Base-by-base conservation (phyloP, 2,113 vertebrate species). In the Prunella fulvescens region DNA sequence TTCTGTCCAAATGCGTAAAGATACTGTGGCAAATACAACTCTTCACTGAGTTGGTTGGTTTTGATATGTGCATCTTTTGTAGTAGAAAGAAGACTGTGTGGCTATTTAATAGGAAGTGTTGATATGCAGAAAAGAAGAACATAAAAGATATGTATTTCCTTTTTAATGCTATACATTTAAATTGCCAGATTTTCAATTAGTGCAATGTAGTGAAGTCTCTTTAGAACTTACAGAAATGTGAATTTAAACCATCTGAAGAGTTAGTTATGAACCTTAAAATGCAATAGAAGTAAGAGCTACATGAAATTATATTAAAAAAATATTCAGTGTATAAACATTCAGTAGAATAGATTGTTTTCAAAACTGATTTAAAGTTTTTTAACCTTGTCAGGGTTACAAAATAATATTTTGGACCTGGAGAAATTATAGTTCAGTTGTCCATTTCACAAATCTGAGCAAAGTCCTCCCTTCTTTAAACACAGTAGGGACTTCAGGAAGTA, bases 61-160 rank as follows among this genome's bases (percentile, higher is more conserved):
- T 95, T 92, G 69, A 94, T 90, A 57, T 93, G 37, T 50, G 20
- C 20, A 14, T 88, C 76, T 88, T 95, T 93, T 92, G 61, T 78
- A 88, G 65, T 64, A 86, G 57, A 88, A 92, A 74, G 79, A 74
- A 50, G 25, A 53, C n/a, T 61, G 40, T 78, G 54, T 37, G 39
- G 12, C 31, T 81, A 35, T 91, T 83, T 90, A 84, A 76, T 33
- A 79, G 39, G 66, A 90, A 86, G 3, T 31, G 28, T 90, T 85
- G 80, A 88, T 90, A 89, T 0, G 0, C 45, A 86, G 64, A 66
- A 77, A 93, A 86, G 16, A 71, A n/a, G 40, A 92, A 85, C 67
- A 78, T 80, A 50, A 90, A 87, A 90, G 33, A 47, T 7, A 6
- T 22, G 9, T 19, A 58, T 83, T 94, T 83, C 26, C 31, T 80